phyloP scores from a whole-genome alignment of 2,113 vertebrate genomes.

The Tylochromis polylepis region DNA sequence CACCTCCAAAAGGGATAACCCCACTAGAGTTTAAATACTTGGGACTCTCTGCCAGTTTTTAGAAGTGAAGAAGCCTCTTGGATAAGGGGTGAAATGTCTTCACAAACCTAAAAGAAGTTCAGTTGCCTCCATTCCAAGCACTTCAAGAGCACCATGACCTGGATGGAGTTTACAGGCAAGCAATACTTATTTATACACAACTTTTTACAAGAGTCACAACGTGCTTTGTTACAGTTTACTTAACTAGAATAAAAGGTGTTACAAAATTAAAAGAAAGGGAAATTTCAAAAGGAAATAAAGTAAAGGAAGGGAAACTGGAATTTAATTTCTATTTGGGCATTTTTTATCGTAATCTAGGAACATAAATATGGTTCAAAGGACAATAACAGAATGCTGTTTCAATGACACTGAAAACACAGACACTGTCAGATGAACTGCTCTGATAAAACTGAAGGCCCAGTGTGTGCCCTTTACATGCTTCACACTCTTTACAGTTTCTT shows the following conservation, averaged over 20 bases:
- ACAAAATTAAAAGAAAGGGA: background rate
- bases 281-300: background rate
- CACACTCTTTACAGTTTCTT: background rate
- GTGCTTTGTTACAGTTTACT: rapidly evolving
- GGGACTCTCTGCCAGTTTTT: background rate
- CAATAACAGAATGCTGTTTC: background rate
- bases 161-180: background rate
- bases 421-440: background rate
- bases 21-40: background rate
- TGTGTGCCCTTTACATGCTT: rapidly evolving
- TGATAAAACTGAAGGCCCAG: background rate
- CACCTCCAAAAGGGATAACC: background rate
- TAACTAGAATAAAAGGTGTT: background rate
- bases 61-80: background rate
- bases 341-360: background rate
- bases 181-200: too few relatives aligned
- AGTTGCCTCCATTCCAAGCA: background rate
- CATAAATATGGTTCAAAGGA: background rate
- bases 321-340: background rate
- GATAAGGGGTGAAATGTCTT: background rate
- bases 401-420: background rate
- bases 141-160: background rate
- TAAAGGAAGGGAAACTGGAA: background rate
- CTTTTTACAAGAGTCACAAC: background rate
- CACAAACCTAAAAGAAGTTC: background rate